Conservation (phyloP, 2,797 vertebrate genomes). For the Crocidura indochinensis region DNA sequence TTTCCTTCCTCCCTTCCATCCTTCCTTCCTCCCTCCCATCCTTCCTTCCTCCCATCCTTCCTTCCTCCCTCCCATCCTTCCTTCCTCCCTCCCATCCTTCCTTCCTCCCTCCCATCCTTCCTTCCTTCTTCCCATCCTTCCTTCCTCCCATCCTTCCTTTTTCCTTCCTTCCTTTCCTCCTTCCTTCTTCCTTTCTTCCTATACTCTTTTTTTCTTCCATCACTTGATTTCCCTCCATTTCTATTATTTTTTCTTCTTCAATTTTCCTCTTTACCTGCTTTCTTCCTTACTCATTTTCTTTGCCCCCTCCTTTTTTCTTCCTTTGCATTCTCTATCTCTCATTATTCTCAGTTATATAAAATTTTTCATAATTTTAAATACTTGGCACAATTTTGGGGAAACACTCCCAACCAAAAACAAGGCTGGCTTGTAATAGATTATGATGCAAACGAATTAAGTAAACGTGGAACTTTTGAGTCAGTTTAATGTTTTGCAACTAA, state of each 20-base stretch:
- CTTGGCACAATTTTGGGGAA: not conserved
- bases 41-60: not conserved
- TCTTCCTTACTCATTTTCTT: too few relatives aligned
- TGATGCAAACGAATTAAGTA: not conserved
- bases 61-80: fast-evolving
- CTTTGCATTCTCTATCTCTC: too few relatives aligned
- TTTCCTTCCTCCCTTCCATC: fast-evolving
- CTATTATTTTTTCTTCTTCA: too few relatives aligned
- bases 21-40: fast-evolving
- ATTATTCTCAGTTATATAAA: not conserved
- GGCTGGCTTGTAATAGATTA: not conserved
- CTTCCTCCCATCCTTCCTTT: not conserved
- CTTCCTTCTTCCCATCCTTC: fast-evolving
- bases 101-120: fast-evolving
- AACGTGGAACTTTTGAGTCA: not conserved
- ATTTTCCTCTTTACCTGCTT: too few relatives aligned
- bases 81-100: too few relatives aligned
- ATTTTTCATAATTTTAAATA: constrained; percentile 4
- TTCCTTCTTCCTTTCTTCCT: too few relatives aligned
- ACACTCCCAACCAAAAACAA: not conserved
- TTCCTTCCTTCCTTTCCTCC: too few relatives aligned
- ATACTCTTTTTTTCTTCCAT: too few relatives aligned
- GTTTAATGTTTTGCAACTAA: not conserved
- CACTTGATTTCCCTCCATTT: too few relatives aligned
- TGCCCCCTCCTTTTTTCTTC: too few relatives aligned